Evolutionary conservation across 2,797 vertebrate genomes (phyloP).

Genomic region (Silurus lanzhouensis): DNA sequence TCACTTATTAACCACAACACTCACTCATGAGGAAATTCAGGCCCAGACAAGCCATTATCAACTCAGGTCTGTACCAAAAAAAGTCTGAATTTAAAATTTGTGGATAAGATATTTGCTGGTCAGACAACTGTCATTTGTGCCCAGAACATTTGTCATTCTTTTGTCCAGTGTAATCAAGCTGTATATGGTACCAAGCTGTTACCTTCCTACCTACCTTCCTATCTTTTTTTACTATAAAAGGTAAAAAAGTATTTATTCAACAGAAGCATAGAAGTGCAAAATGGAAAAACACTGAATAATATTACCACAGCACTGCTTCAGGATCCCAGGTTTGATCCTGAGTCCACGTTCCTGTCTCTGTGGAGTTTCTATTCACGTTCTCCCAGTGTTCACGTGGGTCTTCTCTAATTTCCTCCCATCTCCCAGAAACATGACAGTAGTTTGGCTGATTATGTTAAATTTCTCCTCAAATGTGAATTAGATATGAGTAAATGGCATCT

Average conservation of each 20-base stretch:
- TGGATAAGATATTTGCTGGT: background rate
- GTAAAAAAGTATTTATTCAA: background rate
- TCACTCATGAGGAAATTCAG: background rate
- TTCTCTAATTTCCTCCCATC: too few species aligned
- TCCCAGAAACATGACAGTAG: too few species aligned
- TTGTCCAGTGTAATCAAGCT: too few species aligned
- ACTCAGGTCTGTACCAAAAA: background rate
- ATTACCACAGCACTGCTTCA: background rate
- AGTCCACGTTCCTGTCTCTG: background rate
- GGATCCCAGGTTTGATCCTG: background rate
- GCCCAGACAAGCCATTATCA: background rate
- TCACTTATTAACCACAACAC: slow-evolving; percentile 2
- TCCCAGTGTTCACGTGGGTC: background rate
- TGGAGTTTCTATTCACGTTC: background rate
- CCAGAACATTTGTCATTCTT: too few species aligned
- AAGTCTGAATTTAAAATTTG: background rate
- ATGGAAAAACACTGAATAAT: background rate
- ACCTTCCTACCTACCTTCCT: too few species aligned
- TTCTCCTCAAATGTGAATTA: background rate
- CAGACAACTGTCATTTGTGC: background rate
- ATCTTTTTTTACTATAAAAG: background rate
- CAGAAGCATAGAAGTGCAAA: background rate
- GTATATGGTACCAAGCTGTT: too few species aligned
- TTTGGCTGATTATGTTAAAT: background rate
- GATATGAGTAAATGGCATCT: background rate